Conservation (phyloP, 2,888 invertebrate genomes). For the Homarus gammarus region DNA sequence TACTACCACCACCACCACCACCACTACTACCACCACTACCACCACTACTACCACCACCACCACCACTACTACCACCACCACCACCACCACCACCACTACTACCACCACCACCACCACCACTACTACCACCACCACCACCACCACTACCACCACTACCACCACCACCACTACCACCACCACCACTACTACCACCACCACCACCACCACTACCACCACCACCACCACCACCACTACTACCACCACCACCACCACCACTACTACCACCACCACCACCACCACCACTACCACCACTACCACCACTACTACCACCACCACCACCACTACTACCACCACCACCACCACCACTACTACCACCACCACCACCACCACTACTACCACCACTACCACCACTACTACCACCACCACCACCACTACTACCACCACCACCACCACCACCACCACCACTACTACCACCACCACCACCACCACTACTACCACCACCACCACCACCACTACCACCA, state of each 20-base stretch:
- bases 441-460: too few species aligned
- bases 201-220: neutral
- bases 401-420: conserved; percentile 1
- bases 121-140: conserved; percentile 1
- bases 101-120: neutral
- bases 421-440: too few species aligned
- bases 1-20: conserved; percentile 1
- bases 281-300: neutral
- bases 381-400: neutral
- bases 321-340: neutral
- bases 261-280: neutral
- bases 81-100: neutral
- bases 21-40: neutral
- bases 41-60: too few species aligned
- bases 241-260: neutral
- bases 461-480: neutral
- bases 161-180: too few species aligned
- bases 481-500: neutral
- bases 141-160: neutral
- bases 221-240: neutral
- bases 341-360: neutral
- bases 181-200: too few species aligned
- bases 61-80: too few species aligned
- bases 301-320: too few species aligned
- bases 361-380: neutral